Evolutionary conservation across 2,113 vertebrate genomes (phyloP), one percentile per base, ranked within the genome.

Genomic region (Tragelaphus buxtoni): DNA sequence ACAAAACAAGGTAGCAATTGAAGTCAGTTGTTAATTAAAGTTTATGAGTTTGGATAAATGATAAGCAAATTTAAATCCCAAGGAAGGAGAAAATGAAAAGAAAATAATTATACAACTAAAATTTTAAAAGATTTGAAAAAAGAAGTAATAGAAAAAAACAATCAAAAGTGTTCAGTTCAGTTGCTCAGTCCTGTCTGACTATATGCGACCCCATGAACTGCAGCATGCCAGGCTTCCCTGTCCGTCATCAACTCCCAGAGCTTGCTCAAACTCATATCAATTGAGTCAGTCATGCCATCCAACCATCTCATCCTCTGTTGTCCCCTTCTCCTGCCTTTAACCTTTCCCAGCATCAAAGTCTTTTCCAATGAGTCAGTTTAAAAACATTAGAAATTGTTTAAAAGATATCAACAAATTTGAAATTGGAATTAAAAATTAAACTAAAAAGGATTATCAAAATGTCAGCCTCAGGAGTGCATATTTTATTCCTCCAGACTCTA

Each of bases 41-140:
- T n/a, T 65, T 60, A 79, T 65, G 7, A 80, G 47, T 87, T 63
- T 93, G 17, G 9, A 65, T n/a, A 61, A 92, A 76, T 76, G 18
- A 16, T 42, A 18, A 65, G 26, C 9, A 61, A 49, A 58, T 47
- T 83, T 72, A 83, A 77, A n/a, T 87, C 9, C 28, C 22, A 79
- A 22, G 30, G 47, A 65, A 63, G 26, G 26, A 93, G 56, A 30
- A 93, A 39, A 60, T 49, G 7, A 7, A 51, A 49, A 58, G 13
- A 76, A 77, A 80, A 63, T 79, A 61, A 80, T 79, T 51, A 51
- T 20, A 63, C 3, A 7, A 51, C 5, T 20, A 63, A 77, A 28
- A 45, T 0, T 69, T 47, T 26, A 28, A 13, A 58, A 24, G 26
- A 39, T 4, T 63, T 51, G 13, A 30, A 80, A 80, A 3, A 30